Percentiles rank a stretch among this genome's conserved stretches.
These are phyloP conservation scores for Nasua narica DNA, from an alignment of 2,797 vertebrate species.

Conservation along the genomic window DNA sequence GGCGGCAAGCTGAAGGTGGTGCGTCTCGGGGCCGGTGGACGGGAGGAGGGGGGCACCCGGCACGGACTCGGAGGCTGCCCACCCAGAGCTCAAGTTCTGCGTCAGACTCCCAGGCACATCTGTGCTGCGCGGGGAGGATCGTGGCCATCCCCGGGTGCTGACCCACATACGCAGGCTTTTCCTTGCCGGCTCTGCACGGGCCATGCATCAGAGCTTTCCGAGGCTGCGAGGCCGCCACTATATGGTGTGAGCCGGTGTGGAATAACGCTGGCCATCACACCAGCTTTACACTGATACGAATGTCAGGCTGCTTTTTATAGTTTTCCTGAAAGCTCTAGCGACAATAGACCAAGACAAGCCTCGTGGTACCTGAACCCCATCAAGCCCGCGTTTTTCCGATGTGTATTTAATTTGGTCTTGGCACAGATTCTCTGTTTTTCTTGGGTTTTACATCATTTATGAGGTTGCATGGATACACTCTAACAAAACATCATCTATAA, in stretches of 20 bases:
- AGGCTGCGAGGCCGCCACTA: background rate
- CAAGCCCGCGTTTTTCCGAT: constrained; percentile 51
- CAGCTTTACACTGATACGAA: constrained; percentile 17
- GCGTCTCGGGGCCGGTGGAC: background rate
- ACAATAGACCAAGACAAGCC: constrained; percentile 18
- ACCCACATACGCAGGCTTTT: background rate
- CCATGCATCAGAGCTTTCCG: background rate
- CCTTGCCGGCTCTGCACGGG: background rate
- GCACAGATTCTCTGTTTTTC: constrained; percentile 69
- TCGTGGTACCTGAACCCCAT: constrained; percentile 49
- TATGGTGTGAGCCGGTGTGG: background rate
- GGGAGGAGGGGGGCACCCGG: background rate
- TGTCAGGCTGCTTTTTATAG: constrained; percentile 24
- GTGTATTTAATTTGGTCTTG: constrained; percentile 63
- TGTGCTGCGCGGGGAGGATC: background rate
- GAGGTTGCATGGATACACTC: constrained; percentile 76
- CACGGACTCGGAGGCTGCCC: background rate
- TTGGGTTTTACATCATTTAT: constrained; percentile 73
- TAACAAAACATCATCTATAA: constrained; percentile 79
- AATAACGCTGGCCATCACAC: background rate
- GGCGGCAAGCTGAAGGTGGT: rapidly evolving
- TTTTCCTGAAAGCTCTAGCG: constrained; percentile 12
- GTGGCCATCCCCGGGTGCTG: rapidly evolving
- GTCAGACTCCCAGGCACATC: rapidly evolving
- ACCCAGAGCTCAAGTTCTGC: background rate